Conservation (phyloP, 2,797 vertebrate genomes). For the Danio albolineatus region DNA sequence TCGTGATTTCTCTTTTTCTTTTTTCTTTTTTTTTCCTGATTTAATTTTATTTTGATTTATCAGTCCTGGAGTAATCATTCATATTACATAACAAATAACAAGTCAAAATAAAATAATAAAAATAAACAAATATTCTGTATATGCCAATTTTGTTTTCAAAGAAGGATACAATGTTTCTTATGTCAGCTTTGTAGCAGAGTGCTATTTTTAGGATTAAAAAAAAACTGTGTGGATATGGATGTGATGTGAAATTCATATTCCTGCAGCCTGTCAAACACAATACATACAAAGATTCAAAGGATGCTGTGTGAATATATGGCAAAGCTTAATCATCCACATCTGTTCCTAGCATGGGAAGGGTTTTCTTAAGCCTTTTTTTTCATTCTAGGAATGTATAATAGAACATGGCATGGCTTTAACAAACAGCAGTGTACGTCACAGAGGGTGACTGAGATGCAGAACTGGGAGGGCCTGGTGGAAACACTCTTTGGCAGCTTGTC, state of each 20-base stretch:
- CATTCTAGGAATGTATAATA: neutral
- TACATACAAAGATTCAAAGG: neutral
- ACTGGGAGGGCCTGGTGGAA: neutral
- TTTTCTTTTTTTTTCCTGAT: too few species aligned
- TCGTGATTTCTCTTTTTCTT: too few species aligned
- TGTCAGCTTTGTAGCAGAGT: neutral
- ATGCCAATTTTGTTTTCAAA: neutral
- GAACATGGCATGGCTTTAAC: neutral
- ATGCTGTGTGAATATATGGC: neutral
- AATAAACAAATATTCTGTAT: neutral
- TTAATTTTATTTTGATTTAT: too few species aligned
- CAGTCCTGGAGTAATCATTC: neutral
- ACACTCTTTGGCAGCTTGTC: conserved; percentile 11
- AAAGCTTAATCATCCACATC: neutral
- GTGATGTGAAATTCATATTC: neutral
- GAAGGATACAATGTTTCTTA: neutral
- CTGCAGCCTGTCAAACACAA: neutral
- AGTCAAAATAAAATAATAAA: neutral
- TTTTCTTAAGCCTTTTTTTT: neutral
- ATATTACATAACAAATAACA: too few species aligned
- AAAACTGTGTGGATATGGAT: conserved; percentile 8
- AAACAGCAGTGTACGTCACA: neutral
- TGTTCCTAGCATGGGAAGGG: neutral
- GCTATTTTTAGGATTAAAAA: neutral
- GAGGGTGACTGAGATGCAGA: neutral